A percentile compares a stretch with the other conserved stretches of the same genome.
Conservation (phyloP, 2,797 vertebrate species). For the Scleropages formosus region DNA sequence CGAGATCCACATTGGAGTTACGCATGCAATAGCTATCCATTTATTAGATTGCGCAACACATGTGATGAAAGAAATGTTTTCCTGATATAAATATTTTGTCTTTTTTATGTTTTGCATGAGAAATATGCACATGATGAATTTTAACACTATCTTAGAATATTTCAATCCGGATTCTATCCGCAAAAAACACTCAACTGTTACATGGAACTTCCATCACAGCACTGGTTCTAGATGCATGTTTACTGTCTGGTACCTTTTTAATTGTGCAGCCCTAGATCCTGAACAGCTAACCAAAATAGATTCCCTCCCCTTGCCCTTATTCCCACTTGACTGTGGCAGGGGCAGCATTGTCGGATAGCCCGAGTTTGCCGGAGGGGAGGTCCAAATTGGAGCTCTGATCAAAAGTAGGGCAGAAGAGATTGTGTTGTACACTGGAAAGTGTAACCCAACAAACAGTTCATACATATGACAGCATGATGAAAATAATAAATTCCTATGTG, state of each 20-base stretch:
- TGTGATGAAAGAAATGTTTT: conserved; percentile 29
- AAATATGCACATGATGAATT: background rate
- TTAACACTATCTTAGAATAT: background rate
- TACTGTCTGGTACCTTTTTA: conserved; percentile 55
- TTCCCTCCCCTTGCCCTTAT: conserved; percentile 56
- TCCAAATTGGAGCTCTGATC: conserved; percentile 47
- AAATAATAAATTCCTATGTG: background rate
- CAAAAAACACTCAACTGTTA: background rate
- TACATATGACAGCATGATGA: background rate
- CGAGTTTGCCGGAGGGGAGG: conserved; percentile 63
- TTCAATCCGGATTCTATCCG: background rate
- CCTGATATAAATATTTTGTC: conserved; percentile 9
- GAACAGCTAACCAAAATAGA: conserved; percentile 68
- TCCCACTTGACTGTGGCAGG: conserved; percentile 62
- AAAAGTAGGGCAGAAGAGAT: conserved; percentile 28
- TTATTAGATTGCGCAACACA: conserved; percentile 6
- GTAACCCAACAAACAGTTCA: conserved; percentile 26
- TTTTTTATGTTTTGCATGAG: background rate
- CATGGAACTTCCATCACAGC: background rate
- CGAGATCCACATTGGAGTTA: conserved; percentile 67
- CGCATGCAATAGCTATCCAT: conserved; percentile 47
- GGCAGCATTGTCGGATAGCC: conserved; percentile 63
- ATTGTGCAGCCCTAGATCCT: conserved; percentile 77
- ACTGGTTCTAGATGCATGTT: background rate
- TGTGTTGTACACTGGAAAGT: conserved; percentile 37